Percentiles rank a stretch among this genome's conserved stretches.
Evolutionary conservation across 2,113 vertebrate genomes (phyloP).

Genomic region (Chlorocebus sabaeus): DNA sequence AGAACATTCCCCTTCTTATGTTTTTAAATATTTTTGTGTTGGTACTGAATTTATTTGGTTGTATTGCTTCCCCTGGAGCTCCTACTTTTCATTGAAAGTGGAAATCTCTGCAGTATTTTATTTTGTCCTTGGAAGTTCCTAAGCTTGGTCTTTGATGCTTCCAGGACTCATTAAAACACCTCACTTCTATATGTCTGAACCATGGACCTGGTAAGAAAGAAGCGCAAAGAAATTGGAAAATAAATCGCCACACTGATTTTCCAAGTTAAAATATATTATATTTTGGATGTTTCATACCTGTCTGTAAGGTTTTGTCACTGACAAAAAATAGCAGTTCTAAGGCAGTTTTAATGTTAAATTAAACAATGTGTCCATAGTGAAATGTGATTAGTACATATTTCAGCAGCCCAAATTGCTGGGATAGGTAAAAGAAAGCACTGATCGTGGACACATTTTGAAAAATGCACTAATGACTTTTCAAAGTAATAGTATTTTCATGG

Average conservation of each 20-base stretch:
- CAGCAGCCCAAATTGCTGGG: background rate
- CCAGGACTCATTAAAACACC: background rate
- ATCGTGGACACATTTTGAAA: background rate
- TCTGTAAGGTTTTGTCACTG: background rate
- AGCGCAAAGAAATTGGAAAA: background rate
- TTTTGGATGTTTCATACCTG: background rate
- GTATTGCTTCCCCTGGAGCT: background rate
- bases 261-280: background rate
- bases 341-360: background rate
- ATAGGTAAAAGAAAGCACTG: background rate
- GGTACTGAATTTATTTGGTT: background rate
- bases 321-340: constrained; percentile 19
- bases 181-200: background rate
- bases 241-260: background rate
- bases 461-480: background rate
- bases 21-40: background rate
- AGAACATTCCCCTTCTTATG: background rate
- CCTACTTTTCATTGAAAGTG: background rate
- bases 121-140: background rate
- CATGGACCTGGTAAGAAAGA: background rate
- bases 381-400: background rate
- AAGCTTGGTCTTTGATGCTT: background rate
- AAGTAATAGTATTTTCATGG: background rate
- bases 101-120: background rate
- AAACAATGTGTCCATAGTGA: background rate